Evolutionary conservation across 2,888 invertebrate species (phyloP), one percentile per base, ranked within the genome.

Genomic region (Epicampocera succincta): DNA sequence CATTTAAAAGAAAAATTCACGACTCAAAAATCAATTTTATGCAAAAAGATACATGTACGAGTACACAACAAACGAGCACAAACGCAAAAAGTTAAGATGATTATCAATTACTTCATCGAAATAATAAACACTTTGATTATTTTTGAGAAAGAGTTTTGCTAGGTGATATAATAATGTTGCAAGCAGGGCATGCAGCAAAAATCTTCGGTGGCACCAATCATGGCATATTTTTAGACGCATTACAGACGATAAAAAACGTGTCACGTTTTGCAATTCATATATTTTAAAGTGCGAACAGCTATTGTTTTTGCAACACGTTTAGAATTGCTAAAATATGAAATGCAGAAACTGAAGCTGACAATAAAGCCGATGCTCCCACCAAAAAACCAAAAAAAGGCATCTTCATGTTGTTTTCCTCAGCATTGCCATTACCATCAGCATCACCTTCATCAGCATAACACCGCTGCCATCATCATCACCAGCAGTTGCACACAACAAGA

Each of bases 211-310:
- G 50, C 44, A 21, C 60, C 52, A 80, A 75, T 75, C 66, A 72
- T 71, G 65, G 75, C 50, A 75, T 88, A 87, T 89, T 89, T 88
- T 88, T 86, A 86, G 88, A 89, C 88, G 88, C 88, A 88, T 88
- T 89, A 88, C 88, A 88, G 88, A 89, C 89, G 89, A 90, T 90
- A 90, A 89, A 58, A 88, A 88, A 88, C 90, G 89, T 90, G 90
- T 90, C 90, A 90, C 90, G 90, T 90, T 90, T 90, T 90, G 87
- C 89, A 90, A 89, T 90, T 90, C 90, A 90, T 90, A 90, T 89
- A 90, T 90, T 89, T 87, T 86, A 86, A 85, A 84, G 85, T 83
- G 84, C 71, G 78, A 83, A 73, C 69, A 83, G 80, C 77, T 78
- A 81, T 80, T 84, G 87, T 74, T 80, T 72, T 82, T 87, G 85